Conservation (phyloP, 2,797 vertebrate genomes). For the Orientallactaga sibirica region DNA sequence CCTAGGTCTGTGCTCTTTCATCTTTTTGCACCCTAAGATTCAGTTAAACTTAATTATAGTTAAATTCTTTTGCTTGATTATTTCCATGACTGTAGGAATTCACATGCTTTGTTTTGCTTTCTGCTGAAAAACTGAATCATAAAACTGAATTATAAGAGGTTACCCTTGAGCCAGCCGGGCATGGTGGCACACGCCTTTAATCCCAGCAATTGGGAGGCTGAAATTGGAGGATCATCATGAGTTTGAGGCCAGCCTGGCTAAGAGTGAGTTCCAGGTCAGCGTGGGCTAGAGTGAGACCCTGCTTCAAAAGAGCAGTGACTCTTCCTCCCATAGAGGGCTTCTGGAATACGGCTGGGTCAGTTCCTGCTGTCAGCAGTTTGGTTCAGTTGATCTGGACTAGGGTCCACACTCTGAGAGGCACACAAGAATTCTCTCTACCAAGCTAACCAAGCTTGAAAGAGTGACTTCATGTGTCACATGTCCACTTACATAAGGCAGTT, state of each 20-base stretch:
- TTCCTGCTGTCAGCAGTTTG: not conserved
- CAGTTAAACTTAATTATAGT: slow-evolving; percentile 5
- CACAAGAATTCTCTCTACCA: not conserved
- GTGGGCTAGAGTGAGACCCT: too few relatives aligned
- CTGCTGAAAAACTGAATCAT: slow-evolving; percentile 28
- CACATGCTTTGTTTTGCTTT: slow-evolving; percentile 40
- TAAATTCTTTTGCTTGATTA: slow-evolving; percentile 56
- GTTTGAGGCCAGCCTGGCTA: too few relatives aligned
- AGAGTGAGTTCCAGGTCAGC: too few relatives aligned
- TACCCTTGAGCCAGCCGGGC: not conserved
- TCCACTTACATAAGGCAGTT: not conserved
- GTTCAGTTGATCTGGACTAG: not conserved
- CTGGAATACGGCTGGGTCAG: not conserved
- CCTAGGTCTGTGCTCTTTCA: not conserved
- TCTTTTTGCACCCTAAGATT: slow-evolving; percentile 30
- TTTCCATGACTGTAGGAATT: slow-evolving; percentile 35
- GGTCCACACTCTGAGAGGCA: not conserved
- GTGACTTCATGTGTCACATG: not conserved
- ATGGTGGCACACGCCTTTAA: not conserved
- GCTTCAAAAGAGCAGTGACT: not conserved
- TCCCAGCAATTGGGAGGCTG: not conserved
- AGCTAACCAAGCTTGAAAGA: not conserved
- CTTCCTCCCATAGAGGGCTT: not conserved
- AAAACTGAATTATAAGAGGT: slow-evolving; percentile 44
- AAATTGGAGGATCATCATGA: too few relatives aligned